Conservation (phyloP, 2,113 vertebrate genomes). For the Tachysurus fulvidraco region DNA sequence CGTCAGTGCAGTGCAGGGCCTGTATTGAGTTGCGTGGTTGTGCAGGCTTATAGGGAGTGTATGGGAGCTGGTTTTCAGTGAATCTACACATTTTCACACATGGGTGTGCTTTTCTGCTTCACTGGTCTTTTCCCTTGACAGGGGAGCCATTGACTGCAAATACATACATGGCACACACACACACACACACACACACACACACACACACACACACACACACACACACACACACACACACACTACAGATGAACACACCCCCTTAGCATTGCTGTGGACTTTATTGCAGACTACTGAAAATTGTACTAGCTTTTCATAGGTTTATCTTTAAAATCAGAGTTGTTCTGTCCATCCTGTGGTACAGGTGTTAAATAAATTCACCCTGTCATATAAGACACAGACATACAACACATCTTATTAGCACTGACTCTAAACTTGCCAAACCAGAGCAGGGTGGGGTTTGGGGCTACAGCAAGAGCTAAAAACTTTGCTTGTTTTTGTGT, state of each 20-base stretch:
- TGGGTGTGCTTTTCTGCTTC: slow-evolving; percentile 35
- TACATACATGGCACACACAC: background rate
- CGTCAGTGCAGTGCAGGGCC: background rate
- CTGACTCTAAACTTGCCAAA: slow-evolving; percentile 1
- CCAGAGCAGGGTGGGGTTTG: background rate
- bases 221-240: background rate
- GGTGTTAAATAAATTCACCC: background rate
- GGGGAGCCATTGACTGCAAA: slow-evolving; percentile 23
- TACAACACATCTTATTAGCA: background rate
- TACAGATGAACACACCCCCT: slow-evolving; percentile 17
- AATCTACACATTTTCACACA: slow-evolving; percentile 24
- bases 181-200: background rate
- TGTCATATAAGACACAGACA: background rate
- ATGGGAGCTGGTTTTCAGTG: slow-evolving; percentile 28
- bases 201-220: background rate
- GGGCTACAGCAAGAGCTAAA: background rate
- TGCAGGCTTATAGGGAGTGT: slow-evolving; percentile 34
- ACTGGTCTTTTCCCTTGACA: slow-evolving; percentile 43
- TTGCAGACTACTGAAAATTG: background rate
- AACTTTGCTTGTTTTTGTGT: slow-evolving; percentile 6
- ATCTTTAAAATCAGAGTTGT: background rate
- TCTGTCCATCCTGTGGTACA: no score
- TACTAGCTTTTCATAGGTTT: background rate
- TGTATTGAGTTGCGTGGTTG: slow-evolving; percentile 22
- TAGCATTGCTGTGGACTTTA: background rate